phyloP scores from a whole-genome alignment of 2,113 vertebrate genomes.

The Phyllostomus hastatus region DNA sequence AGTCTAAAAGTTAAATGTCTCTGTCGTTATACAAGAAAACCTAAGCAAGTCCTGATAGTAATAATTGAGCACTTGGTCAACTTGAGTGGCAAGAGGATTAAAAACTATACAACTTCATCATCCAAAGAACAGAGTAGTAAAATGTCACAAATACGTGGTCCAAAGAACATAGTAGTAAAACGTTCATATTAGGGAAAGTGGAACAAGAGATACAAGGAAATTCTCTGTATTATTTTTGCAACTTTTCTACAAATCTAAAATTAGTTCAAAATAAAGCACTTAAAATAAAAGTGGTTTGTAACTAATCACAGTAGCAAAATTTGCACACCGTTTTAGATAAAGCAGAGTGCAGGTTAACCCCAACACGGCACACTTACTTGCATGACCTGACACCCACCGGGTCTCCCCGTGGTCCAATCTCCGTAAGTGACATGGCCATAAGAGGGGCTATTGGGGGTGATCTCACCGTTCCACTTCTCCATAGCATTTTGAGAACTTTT shows the following conservation, averaged over 20 bases:
- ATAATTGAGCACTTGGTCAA: background rate
- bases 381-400: background rate
- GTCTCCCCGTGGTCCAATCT: background rate
- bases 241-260: background rate
- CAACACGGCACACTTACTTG: background rate
- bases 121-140: background rate
- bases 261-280: background rate
- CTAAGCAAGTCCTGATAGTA: background rate
- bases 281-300: background rate
- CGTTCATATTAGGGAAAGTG: background rate
- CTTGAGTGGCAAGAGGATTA: background rate
- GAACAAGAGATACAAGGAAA: background rate
- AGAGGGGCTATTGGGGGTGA: no score
- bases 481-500: background rate
- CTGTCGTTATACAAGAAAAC: background rate
- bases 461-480: background rate
- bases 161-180: background rate
- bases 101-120: background rate
- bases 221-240: background rate
- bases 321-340: background rate
- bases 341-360: background rate
- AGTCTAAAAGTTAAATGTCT: background rate
- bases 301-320: background rate
- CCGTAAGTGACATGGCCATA: accelerated
- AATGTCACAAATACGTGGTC: background rate